A percentile compares a stretch with the other conserved stretches of the same genome.
Evolutionary conservation across 2,113 vertebrate species (phyloP).

Genomic region (Bubo blakistoni): DNA sequence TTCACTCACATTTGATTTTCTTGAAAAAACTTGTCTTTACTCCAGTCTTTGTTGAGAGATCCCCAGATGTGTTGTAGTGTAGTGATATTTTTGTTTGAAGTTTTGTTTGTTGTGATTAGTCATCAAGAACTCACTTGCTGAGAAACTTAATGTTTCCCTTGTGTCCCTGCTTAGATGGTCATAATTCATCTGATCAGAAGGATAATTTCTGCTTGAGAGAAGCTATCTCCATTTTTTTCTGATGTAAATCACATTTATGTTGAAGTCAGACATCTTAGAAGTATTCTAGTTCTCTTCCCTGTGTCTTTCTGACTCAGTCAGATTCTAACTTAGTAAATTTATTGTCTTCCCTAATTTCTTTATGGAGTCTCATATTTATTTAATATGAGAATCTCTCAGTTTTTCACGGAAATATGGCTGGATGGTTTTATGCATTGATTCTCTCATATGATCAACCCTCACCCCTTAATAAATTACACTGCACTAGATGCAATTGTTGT

Average conservation of each 20-base stretch:
- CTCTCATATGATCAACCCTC: accelerated
- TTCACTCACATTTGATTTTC: background rate
- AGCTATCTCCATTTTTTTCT: background rate
- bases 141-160: background rate
- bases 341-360: conserved; percentile 4
- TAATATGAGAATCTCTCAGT: background rate
- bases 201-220: background rate
- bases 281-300: background rate
- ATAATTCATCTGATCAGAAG: background rate
- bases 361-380: background rate
- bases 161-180: background rate
- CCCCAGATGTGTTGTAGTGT: background rate
- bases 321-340: background rate
- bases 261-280: background rate
- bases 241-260: background rate
- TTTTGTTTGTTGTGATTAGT: background rate
- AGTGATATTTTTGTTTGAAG: background rate
- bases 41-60: background rate
- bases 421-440: background rate
- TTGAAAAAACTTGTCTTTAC: background rate
- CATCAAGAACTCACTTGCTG: background rate
- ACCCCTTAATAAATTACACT: background rate
- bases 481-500: background rate
- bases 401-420: background rate
- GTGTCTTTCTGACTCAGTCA: background rate